Evolutionary conservation across 2,888 invertebrate species (phyloP), one percentile per base, ranked within the genome.

Genomic region (Allophyes oxyacanthae): DNA sequence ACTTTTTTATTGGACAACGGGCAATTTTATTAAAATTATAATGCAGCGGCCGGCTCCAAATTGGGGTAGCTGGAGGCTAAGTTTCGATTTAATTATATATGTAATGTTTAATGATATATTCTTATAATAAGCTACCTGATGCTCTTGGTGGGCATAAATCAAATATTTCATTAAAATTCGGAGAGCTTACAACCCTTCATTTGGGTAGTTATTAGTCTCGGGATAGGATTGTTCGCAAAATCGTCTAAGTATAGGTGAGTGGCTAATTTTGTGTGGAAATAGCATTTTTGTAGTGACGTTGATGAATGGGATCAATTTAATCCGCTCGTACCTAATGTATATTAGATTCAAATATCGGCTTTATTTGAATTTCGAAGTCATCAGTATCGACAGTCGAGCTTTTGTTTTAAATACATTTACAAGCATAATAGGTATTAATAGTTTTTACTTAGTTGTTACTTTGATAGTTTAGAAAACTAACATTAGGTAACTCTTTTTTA

Each of bases 1-100:
- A 82, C 80, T 82, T 86, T 67, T 87, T 83, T 86, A 87, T 87
- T 84, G 85, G 78, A 75, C 84, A 80, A 79, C 88, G 81, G 88
- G 91, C 93, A 91, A 93, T 93, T 93, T 93, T 92, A 92, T 90
- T 91, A 91, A 92, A 93, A 93, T 93, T 93, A 92, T 91, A 92
- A 91, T 90, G 90, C 90, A 79, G 81, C 78, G 80, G 78, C 78
- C 83, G 84, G 83, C 72, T 84, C 84, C 75, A 92, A 93, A 92
- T 92, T 92, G 92, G 92, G 93, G 93, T 91, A 81, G 92, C 92
- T 92, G 54, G 78, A 75, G 92, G 93, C 93, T 85, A 90, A 89
- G 82, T 83, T 83, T 80, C 85, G 72, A 82, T 90, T 91, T 94
- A 94, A 94, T 94, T 94, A 94, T 93, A 93, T 91, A 92, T 79